Percentiles rank a stretch among this genome's conserved stretches.
These are phyloP conservation scores for Chydorus sphaericus DNA, from an alignment of 2,888 invertebrate genomes.

Conservation along the genomic window DNA sequence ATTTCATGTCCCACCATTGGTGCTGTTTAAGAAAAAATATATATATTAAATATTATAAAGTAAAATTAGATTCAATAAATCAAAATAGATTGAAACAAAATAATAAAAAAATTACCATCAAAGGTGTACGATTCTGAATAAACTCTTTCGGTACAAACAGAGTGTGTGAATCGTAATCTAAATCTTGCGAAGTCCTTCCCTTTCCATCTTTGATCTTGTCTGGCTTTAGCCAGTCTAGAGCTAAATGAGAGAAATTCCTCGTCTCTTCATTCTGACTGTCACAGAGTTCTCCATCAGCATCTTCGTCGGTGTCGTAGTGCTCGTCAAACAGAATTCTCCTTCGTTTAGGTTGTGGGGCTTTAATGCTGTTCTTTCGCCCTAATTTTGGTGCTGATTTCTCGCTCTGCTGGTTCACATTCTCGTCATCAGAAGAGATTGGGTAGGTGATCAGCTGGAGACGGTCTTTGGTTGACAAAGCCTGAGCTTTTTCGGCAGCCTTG, in stretches of 20 bases:
- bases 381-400: not conserved
- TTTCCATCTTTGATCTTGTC: conserved; percentile 62
- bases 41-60: not conserved
- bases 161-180: conserved; percentile 77
- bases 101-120: conserved; percentile 39
- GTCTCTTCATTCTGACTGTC: conserved; percentile 8
- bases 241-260: conserved; percentile 26
- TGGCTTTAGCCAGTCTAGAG: conserved; percentile 59
- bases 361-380: no score
- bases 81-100: no score
- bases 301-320: no score
- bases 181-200: conserved; percentile 49
- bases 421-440: conserved; percentile 12
- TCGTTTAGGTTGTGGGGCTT: conserved; percentile 6
- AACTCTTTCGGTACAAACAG: conserved; percentile 70
- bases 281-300: conserved; percentile 4
- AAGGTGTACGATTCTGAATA: conserved; percentile 66
- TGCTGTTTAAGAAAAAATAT: conserved; percentile 26
- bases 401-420: conserved; percentile 12
- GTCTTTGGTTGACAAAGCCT: conserved; percentile 24
- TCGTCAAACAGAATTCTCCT: conserved; percentile 12
- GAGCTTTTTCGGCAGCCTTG: conserved; percentile 29
- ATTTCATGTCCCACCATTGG: conserved; percentile 97
- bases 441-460: conserved; percentile 20
- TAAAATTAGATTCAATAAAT: no score